Evolutionary conservation across 2,113 vertebrate genomes (phyloP), one percentile per base, ranked within the genome.

Genomic region (Elanoides forficatus): DNA sequence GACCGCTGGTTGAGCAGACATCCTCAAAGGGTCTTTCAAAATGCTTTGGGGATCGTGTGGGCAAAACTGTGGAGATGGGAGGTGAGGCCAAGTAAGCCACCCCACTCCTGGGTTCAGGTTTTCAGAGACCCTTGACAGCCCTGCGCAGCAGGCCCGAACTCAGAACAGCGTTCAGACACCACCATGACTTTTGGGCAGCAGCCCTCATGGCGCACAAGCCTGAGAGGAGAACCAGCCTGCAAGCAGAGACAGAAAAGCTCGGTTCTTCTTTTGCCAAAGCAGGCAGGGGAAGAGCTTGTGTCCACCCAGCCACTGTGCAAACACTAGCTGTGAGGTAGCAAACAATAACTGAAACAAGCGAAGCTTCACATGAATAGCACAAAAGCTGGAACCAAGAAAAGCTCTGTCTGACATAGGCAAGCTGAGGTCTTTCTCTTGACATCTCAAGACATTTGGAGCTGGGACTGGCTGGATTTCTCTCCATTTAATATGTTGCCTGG

Each of bases 121-220:
- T 47, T 21, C 72, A 25, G 40, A 53, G 38, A 18, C 6, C 18
- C 59, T n/a, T 11, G 25, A 9, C 14, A n/a, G 14, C 7, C 20
- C 11, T 12, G 27, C 2, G 1, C 3, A 1, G n/a, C 29, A 59
- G 45, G 16, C 45, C 25, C 11, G 45, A 71, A 36, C 2, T 7
- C 59, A 42, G 48, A n/a, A 30, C n/a, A 47, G 21, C 0, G 0
- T 36, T 47, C 45, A 36, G 52, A 36, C 22, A 48, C 15, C 22
- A 26, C 16, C 11, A 5, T 5, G 15, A 19, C 0, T 2, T 16
- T 12, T 15, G 19, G 75, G 34, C 3, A 0, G 40, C 50, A 58
- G 43, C 30, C 25, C 2, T 0, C 19, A 2, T 1, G 11, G 29
- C 2, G 2, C 9, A 1, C 34, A 15, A 4, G 26, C 36, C 56